Evolutionary conservation across 2,888 invertebrate species (phyloP), one percentile per base, ranked within the genome.

Genomic region (Epirrhoe alternata): DNA sequence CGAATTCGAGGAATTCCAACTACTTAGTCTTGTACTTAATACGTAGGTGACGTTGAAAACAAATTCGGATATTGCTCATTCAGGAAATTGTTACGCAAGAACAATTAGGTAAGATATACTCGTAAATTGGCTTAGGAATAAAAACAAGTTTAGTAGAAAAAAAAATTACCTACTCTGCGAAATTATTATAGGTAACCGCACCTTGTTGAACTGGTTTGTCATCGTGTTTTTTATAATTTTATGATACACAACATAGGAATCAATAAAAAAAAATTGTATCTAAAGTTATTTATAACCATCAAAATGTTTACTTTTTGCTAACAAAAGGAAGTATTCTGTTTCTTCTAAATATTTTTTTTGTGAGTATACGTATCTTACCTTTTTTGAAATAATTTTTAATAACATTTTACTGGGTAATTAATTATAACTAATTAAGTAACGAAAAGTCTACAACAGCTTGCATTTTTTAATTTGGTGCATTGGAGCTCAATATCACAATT

Each of bases 401-500:
- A 75, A 65, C 72, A 42, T 42, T 10, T 12, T 12, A 42, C 12
- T 42, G 38, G 38, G 38, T 42, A 42, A 12, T 5, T 5, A 12
- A 8, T 8, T 8, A 7, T 35, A 8, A 24, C 24, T 24, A 10
- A 8, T n/a, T 42, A 42, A 12, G 69, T 58, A 68, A 81, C 78
- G 71, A 68, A 77, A 80, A 81, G 81, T 82, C 81, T 77, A 73
- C 56, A 75, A 79, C 70, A 78, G 83, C 82, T 85, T 85, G 81
- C 82, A 83, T 68, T 64, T 80, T 74, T 76, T 72, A 64, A 52
- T 82, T 84, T 83, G 79, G 80, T 82, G 78, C 84, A 83, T 76
- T 66, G 75, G 79, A 74, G 86, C 87, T 90, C 90, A 90, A 88
- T 78, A 78, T 74, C 80, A 86, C 77, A 24, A 59, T 77, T 75